A percentile compares a stretch with the other conserved stretches of the same genome.
These are phyloP conservation scores for Leptinotarsa haldemani DNA, from an alignment of 2,888 invertebrate genomes.

Conservation along the genomic window DNA sequence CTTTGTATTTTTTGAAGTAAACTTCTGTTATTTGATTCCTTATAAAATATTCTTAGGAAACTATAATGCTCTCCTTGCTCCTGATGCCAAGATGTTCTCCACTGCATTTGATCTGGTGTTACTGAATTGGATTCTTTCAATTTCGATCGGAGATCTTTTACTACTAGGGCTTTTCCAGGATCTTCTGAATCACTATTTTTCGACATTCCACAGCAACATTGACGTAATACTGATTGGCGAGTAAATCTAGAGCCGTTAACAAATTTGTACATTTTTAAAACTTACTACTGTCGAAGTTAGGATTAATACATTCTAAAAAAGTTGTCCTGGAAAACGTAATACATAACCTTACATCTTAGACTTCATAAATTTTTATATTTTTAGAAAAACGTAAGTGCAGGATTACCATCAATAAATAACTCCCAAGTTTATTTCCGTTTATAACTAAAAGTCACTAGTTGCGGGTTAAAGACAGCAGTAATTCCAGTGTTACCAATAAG, in stretches of 20 bases:
- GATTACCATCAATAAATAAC: no score
- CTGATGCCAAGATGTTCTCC: slow-evolving; percentile 74
- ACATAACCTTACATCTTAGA: no score
- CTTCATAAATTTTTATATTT: no score
- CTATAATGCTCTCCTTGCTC: slow-evolving; percentile 71
- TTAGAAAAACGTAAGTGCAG: no score
- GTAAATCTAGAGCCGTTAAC: slow-evolving; percentile 15
- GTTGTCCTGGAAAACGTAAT: no score
- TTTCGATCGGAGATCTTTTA: slow-evolving; percentile 24
- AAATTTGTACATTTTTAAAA: slow-evolving; percentile 29
- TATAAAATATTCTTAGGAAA: slow-evolving; percentile 71
- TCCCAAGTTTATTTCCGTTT: no score
- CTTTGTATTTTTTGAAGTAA: slow-evolving; percentile 66
- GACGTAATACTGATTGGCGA: slow-evolving; percentile 20
- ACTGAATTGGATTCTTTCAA: slow-evolving; percentile 44
- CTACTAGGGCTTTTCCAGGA: slow-evolving; percentile 18
- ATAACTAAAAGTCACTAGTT: no score
- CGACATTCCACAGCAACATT: slow-evolving; percentile 29
- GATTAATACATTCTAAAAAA: no score
- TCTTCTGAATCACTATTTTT: slow-evolving; percentile 9
- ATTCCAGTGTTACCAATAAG: no score
- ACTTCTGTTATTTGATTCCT: slow-evolving; percentile 68
- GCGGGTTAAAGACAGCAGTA: no score
- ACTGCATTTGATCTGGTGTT: slow-evolving; percentile 66
- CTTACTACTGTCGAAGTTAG: not conserved